These are phyloP conservation scores for Acronicta psi DNA, from an alignment of 2,888 invertebrate genomes.

Conservation along the genomic window DNA sequence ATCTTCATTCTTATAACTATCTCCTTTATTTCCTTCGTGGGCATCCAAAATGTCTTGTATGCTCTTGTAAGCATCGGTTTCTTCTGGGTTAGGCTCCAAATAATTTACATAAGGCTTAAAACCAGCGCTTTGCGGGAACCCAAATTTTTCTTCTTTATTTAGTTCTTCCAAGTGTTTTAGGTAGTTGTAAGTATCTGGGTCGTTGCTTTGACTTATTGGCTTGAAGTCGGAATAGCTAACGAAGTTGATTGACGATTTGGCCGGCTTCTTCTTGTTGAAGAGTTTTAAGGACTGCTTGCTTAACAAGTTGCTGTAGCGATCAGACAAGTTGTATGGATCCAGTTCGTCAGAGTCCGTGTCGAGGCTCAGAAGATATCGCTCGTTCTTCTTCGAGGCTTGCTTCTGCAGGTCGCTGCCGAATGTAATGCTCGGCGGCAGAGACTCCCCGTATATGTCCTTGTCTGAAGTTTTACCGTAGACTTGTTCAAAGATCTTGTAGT, in stretches of 20 bases:
- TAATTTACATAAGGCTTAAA: slow-evolving; percentile 60
- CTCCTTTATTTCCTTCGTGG: slow-evolving; percentile 74
- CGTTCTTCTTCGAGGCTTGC: slow-evolving; percentile 74
- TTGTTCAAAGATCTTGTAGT: slow-evolving; percentile 81
- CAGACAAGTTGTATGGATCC: slow-evolving; percentile 62
- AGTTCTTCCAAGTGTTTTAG: slow-evolving; percentile 75
- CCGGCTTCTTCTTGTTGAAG: slow-evolving; percentile 58
- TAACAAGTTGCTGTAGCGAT: slow-evolving; percentile 64
- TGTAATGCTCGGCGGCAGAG: slow-evolving; percentile 67
- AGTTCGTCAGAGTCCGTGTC: slow-evolving; percentile 55
- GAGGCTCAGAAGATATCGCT: slow-evolving; percentile 60
- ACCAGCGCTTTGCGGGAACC: slow-evolving; percentile 49
- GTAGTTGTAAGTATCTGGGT: slow-evolving; percentile 80
- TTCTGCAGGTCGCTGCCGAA: slow-evolving; percentile 51
- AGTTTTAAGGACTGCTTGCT: slow-evolving; percentile 51
- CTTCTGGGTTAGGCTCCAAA: slow-evolving; percentile 60
- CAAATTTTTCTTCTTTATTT: slow-evolving; percentile 63
- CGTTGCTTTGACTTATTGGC: slow-evolving; percentile 73
- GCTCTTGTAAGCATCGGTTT: slow-evolving; percentile 71
- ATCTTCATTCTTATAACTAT: slow-evolving; percentile 45
- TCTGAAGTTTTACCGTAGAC: slow-evolving; percentile 84
- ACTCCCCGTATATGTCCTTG: slow-evolving; percentile 75
- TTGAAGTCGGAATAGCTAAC: slow-evolving; percentile 73
- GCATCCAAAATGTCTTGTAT: slow-evolving; percentile 81
- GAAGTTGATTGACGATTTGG: slow-evolving; percentile 67